phyloP scores from a whole-genome alignment of 2,888 invertebrate species.

The Polyommatus icarus region DNA sequence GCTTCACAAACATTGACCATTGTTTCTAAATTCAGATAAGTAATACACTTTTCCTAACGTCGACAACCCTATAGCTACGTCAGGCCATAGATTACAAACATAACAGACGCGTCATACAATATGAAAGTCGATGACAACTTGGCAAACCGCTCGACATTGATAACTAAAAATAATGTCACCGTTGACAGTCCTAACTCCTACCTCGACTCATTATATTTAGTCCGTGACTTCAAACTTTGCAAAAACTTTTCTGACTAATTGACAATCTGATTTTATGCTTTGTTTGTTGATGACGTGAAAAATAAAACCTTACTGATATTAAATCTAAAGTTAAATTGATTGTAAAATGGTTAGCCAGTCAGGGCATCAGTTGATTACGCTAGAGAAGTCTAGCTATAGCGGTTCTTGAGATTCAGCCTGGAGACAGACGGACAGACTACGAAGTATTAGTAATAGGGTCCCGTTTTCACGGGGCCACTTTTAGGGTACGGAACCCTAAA shows the following conservation, averaged over 20 bases:
- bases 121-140: conserved; percentile 7
- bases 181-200: conserved; percentile 36
- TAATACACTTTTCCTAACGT: background rate
- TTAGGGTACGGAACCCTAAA: no score
- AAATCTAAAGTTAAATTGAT: no score
- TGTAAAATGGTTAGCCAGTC: no score
- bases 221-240: background rate
- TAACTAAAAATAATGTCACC: conserved; percentile 54
- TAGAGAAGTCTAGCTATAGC: no score
- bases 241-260: background rate
- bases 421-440: no score
- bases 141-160: conserved; percentile 54
- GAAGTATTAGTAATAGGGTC: no score
- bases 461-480: no score
- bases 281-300: background rate
- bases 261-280: background rate
- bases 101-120: conserved; percentile 13
- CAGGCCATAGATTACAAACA: background rate
- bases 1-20: no score
- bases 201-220: conserved; percentile 2
- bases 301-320: background rate
- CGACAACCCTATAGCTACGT: conserved; percentile 6
- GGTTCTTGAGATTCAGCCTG: no score
- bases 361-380: no score
- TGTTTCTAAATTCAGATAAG: no score